Evolutionary conservation across 1,140 invertebrate species (phyloP), one percentile per base, ranked within the genome.

Genomic region (Drosophila sulfurigaster): DNA sequence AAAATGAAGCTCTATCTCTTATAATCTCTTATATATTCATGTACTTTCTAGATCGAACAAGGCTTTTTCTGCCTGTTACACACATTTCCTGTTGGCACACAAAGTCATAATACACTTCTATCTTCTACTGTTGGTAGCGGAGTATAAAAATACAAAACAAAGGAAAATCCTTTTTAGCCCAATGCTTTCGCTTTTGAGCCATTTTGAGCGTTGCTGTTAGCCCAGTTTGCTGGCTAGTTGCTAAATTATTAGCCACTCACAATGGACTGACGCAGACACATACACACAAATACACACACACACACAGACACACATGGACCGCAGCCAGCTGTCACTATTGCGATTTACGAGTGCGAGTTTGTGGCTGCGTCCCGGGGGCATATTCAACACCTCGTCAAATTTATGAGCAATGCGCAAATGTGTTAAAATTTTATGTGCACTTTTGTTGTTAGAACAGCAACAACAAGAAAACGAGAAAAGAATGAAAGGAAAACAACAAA

Each of bases 361-460:
- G 43, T 30, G 10, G 15, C 45, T 28, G 45, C 15, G 30, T 54
- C 67, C 66, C 49, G 30, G 51, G 63, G 59, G 69, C 57, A 68
- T 60, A 59, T 74, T 74, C 56, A 60, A 68, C 71, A 67, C 64
- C 59, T 81, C 74, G 66, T 81, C 49, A 81, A 81, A 81, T 81
- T 74, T 81, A 78, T 81, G 74, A 81, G 79, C 79, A 77, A 67
- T 78, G 64, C 64, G 74, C 67, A 66, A 81, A 77, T 69, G 74
- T 74, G 74, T 77, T 77, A 64, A 81, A 73, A 74, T 68, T 74
- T 60, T 56, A 68, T 68, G 71, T 25, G 43, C 43, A 38, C 51
- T 56, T 59, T 54, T 60, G 35, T 28, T 46, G 32, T 65, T 45
- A 13, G n/a, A 25, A 25, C 3, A 25, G 15, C 41, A 7, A 49